A percentile compares a stretch with the other conserved stretches of the same genome.
Evolutionary conservation across 35 echinoderm and acorn worm species (phyloP).

Genomic region (Diadema setosum): DNA sequence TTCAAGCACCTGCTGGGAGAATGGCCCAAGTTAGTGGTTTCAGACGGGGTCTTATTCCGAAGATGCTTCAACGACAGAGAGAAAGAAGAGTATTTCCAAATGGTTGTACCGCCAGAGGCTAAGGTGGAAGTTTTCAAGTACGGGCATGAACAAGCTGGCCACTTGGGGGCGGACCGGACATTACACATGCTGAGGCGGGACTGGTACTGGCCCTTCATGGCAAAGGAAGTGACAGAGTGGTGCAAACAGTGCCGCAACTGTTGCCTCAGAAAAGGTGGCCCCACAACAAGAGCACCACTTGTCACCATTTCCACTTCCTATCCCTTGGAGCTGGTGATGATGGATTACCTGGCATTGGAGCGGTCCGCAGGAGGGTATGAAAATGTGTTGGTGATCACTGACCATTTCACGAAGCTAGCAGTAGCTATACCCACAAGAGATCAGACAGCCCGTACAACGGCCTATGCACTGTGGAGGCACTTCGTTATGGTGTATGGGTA

Average conservation of each 20-base stretch:
- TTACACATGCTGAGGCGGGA: background rate
- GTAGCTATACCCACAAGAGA: slow-evolving; percentile 56
- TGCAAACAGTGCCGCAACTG: slow-evolving; percentile 27
- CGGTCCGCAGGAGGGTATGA: slow-evolving; percentile 52
- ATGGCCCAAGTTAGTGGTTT: background rate
- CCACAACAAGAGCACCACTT: slow-evolving; percentile 30
- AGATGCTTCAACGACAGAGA: background rate
- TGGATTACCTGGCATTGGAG: slow-evolving; percentile 54
- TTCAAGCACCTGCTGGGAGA: background rate
- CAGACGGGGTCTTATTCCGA: slow-evolving; percentile 9
- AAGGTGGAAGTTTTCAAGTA: background rate
- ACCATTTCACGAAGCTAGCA: slow-evolving; percentile 71
- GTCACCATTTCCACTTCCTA: slow-evolving; percentile 26
- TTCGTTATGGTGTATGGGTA: slow-evolving; percentile 37
- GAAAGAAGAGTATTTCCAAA: background rate
- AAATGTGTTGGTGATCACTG: slow-evolving; percentile 66
- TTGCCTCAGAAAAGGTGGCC: background rate
- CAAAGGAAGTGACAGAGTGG: background rate
- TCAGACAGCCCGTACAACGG: slow-evolving; percentile 58
- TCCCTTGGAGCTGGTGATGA: slow-evolving; percentile 49
- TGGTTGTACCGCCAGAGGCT: slow-evolving; percentile 34
- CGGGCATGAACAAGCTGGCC: slow-evolving; percentile 51
- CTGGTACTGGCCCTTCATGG: slow-evolving; percentile 57
- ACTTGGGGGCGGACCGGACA: slow-evolving; percentile 45
- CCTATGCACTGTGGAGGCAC: slow-evolving; percentile 32